These are phyloP conservation scores for Phrynocephalus guinanensis DNA, from an alignment of 2,797 vertebrate species.

Conservation along the genomic window DNA sequence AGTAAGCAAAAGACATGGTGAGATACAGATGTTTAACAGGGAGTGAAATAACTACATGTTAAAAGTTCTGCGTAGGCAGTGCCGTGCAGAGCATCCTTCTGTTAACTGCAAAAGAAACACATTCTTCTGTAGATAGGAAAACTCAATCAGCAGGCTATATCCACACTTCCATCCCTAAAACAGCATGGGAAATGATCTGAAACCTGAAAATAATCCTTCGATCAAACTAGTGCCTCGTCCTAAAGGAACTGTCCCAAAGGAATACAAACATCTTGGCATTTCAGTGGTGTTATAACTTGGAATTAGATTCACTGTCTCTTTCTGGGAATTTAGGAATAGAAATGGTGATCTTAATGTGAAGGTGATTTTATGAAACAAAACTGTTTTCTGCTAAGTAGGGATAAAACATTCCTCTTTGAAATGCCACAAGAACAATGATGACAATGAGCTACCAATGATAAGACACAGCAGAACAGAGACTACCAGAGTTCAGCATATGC, in stretches of 20 bases:
- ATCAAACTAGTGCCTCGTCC: constrained; percentile 71
- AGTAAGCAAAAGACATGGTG: constrained; percentile 63
- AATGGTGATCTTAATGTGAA: constrained; percentile 69
- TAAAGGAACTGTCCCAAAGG: constrained; percentile 72
- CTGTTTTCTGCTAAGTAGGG: constrained; percentile 73
- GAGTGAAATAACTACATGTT: constrained; percentile 71
- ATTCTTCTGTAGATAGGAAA: constrained; percentile 75
- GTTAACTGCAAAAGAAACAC: constrained; percentile 83
- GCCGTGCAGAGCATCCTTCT: constrained; percentile 75
- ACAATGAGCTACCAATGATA: constrained; percentile 72
- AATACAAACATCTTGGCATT: constrained; percentile 72
- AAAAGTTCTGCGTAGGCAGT: constrained; percentile 61
- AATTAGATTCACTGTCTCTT: constrained; percentile 74
- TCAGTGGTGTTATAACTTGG: constrained; percentile 75
- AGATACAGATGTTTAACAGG: constrained; percentile 45
- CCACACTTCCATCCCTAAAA: constrained; percentile 80
- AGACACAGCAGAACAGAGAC: constrained; percentile 69
- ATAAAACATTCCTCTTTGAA: constrained; percentile 71
- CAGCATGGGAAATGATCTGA: constrained; percentile 70
- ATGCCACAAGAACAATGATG: constrained; percentile 72
- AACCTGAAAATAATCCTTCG: constrained; percentile 74
- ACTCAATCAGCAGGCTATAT: constrained; percentile 75
- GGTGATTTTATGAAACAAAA: constrained; percentile 74
- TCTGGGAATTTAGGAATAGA: constrained; percentile 75
- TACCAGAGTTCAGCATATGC: constrained; percentile 69